phyloP scores from a whole-genome alignment of 2,888 invertebrate species.

The Tinea pellionella region DNA sequence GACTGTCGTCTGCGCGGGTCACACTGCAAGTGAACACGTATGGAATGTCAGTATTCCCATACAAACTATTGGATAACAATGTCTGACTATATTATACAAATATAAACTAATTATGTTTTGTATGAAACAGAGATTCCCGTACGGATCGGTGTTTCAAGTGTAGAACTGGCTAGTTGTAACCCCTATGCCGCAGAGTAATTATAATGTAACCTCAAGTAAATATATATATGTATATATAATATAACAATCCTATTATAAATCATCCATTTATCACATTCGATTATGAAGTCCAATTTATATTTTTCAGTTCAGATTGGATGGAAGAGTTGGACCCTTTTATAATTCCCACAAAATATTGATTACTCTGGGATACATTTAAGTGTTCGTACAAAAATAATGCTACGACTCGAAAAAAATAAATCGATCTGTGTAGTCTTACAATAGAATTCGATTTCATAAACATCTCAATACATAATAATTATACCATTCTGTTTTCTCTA shows the following conservation, averaged over 20 bases:
- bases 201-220: background rate
- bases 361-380: constrained; percentile 54
- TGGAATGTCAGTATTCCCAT: constrained; percentile 32
- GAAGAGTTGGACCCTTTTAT: constrained; percentile 57
- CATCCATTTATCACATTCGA: background rate
- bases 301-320: constrained; percentile 53
- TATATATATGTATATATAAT: constrained; percentile 34
- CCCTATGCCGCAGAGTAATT: constrained; percentile 45
- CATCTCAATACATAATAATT: constrained; percentile 11
- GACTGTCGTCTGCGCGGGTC: constrained; percentile 47
- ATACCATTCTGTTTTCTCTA: background rate
- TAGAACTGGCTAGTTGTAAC: constrained; percentile 22
- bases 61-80: constrained; percentile 44
- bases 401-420: constrained; percentile 18
- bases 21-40: constrained; percentile 17
- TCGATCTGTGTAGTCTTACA: constrained; percentile 28
- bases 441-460: constrained; percentile 12
- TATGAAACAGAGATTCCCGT: constrained; percentile 66
- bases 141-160: constrained; percentile 56
- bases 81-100: background rate
- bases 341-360: constrained; percentile 17
- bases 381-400: constrained; percentile 61
- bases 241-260: constrained; percentile 31
- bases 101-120: constrained; percentile 60
- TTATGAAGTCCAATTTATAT: constrained; percentile 47